Base-by-base conservation (phyloP, 35 echinoderm and acorn worm genomes). In the Stichopus chloronotus region DNA sequence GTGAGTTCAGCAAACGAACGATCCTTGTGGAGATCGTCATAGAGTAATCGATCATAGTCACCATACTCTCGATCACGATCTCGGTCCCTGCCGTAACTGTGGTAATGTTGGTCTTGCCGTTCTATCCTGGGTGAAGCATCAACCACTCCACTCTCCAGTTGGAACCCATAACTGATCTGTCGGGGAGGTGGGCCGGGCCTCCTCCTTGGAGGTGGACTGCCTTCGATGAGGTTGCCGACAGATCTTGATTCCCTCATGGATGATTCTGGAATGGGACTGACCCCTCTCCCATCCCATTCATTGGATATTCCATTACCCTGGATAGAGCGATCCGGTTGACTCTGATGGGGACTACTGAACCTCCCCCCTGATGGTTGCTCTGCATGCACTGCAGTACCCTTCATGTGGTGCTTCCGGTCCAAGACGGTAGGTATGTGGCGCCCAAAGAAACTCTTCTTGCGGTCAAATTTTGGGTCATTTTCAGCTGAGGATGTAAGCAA, bases 391-490 rank as follows among this genome's bases (percentile, higher is more conserved):
- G 96, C 92, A 5, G 92, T 95, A 63, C 97, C 97, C 69, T 95
- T 92, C 95, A 96, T 96, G 59, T 93, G 91, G 74, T 92, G 92
- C 79, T 96, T 96, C 11, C 97, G 87, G 57, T 55, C 93, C 92
- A 72, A 94, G 68, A 58, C 84, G 9, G 30, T 43, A 53, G 57
- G 57, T 58, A 93, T 86, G 52, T 95, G 94, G 22, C 97, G 95
- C 21, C 95, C 95, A 92, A 99, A 99, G 92, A 99, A 96, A 85
- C 97, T 99, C 92, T 99, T 99, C 82, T 99, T 99, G 19, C 97
- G 92, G 80, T 99, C 97, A 56, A 96, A 83, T 79, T 96, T 96
- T 13, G 92, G 86, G 63, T 95, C 95, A 52, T 78, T 89, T 55
- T 79, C 90, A 79, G 52, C 90, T 91, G 90, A 19, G 53, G 59